phyloP scores from a whole-genome alignment of 2,113 vertebrate species.

The Phrynosoma platyrhinos region DNA sequence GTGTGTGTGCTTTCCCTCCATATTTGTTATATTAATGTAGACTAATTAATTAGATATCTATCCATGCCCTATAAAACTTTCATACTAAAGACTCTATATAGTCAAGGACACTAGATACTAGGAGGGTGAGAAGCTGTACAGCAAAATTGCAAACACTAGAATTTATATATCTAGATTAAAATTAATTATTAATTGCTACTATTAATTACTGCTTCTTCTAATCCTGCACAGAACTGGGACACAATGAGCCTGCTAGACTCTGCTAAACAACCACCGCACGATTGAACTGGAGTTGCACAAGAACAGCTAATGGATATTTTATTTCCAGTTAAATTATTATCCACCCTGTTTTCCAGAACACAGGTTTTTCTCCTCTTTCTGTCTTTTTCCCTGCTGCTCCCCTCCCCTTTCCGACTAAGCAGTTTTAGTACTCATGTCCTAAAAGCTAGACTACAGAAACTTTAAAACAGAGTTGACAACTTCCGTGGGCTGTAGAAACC shows the following conservation, averaged over 20 bases:
- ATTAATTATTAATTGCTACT: neutral
- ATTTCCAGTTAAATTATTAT: neutral
- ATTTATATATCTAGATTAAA: neutral
- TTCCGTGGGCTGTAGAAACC: too few relatives aligned
- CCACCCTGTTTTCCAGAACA: neutral
- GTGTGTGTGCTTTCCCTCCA: neutral
- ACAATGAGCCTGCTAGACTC: neutral
- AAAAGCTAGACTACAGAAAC: neutral
- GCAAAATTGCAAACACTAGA: neutral
- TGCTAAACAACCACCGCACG: neutral
- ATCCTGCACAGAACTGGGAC: neutral
- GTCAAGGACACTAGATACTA: neutral
- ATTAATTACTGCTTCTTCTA: neutral
- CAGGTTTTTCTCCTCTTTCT: neutral
- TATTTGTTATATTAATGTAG: slow-evolving; percentile 6
- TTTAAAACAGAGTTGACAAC: neutral
- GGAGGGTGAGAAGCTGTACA: neutral
- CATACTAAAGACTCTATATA: neutral
- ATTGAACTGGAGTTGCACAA: slow-evolving; percentile 2
- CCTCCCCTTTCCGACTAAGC: neutral
- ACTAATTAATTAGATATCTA: neutral
- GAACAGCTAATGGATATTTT: neutral
- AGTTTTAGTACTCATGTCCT: too few relatives aligned
- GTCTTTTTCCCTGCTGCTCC: neutral
- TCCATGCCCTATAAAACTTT: neutral